Evolutionary conservation across 2,888 invertebrate species (phyloP).

Genomic region (Nemapogon koenigi): DNA sequence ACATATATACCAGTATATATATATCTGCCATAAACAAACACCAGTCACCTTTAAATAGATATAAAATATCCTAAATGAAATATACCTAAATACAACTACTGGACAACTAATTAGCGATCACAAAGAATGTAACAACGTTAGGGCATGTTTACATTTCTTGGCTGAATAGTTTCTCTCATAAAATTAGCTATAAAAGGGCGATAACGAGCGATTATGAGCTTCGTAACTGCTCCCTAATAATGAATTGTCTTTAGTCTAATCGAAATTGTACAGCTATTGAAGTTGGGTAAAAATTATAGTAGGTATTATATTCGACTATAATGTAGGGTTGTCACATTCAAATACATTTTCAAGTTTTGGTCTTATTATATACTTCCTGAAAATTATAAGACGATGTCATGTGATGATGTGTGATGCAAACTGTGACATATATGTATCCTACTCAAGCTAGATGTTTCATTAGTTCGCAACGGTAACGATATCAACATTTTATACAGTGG

Average conservation of each 20-base stretch:
- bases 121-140: conserved; percentile 42
- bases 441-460: too few species aligned
- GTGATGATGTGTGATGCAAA: too few species aligned
- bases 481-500: too few species aligned
- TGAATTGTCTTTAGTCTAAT: conserved; percentile 60
- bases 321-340: not conserved
- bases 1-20: too few species aligned
- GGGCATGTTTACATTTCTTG: conserved; percentile 45
- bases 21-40: too few species aligned
- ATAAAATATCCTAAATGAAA: too few species aligned
- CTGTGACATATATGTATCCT: too few species aligned
- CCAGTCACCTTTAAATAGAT: too few species aligned
- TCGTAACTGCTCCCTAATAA: conserved; percentile 59
- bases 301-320: not conserved
- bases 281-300: not conserved
- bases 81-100: conserved; percentile 10
- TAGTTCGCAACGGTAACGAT: too few species aligned
- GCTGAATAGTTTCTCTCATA: conserved; percentile 61
- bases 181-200: conserved; percentile 64
- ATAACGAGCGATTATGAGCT: conserved; percentile 59
- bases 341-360: too few species aligned
- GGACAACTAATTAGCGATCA: conserved; percentile 37
- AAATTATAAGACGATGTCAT: too few species aligned
- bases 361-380: too few species aligned
- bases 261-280: conserved; percentile 28